Evolutionary conservation across 2,113 vertebrate species (phyloP).

Genomic region (Charadrius vociferus): DNA sequence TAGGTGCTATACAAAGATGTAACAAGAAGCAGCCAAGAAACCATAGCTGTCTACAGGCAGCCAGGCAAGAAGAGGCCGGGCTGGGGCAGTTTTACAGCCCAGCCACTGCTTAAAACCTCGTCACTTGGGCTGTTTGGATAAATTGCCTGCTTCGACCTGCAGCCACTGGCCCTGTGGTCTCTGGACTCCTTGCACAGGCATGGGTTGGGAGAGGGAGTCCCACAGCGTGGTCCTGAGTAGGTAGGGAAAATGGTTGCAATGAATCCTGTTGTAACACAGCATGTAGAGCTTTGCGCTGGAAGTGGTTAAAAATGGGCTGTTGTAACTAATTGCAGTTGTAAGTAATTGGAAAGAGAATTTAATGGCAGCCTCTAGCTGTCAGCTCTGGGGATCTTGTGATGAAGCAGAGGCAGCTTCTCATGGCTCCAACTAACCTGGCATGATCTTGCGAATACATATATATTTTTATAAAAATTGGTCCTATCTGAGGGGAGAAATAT

Average conservation of each 20-base stretch:
- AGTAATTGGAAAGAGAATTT: neutral
- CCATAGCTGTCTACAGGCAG: neutral
- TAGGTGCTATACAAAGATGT: neutral
- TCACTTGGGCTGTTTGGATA: neutral
- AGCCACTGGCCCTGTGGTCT: neutral
- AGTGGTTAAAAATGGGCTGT: neutral
- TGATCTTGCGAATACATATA: neutral
- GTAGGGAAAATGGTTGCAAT: neutral
- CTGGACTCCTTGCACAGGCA: neutral
- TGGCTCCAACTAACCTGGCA: neutral
- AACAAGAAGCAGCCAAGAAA: neutral
- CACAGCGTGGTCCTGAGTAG: neutral
- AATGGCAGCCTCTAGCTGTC: neutral
- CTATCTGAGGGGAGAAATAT: neutral
- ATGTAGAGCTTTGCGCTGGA: neutral
- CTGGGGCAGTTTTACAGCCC: neutral
- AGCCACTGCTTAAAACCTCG: neutral
- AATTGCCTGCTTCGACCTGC: neutral
- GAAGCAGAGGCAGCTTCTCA: neutral
- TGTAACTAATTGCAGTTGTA: neutral
- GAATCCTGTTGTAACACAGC: neutral
- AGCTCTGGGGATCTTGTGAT: neutral
- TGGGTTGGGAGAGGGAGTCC: neutral
- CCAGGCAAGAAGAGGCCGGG: neutral
- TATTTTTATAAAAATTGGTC: neutral